A percentile compares a stretch with the other conserved stretches of the same genome.
phyloP scores from a whole-genome alignment of 1,140 invertebrate genomes.

The Drosophila lacertosa region DNA sequence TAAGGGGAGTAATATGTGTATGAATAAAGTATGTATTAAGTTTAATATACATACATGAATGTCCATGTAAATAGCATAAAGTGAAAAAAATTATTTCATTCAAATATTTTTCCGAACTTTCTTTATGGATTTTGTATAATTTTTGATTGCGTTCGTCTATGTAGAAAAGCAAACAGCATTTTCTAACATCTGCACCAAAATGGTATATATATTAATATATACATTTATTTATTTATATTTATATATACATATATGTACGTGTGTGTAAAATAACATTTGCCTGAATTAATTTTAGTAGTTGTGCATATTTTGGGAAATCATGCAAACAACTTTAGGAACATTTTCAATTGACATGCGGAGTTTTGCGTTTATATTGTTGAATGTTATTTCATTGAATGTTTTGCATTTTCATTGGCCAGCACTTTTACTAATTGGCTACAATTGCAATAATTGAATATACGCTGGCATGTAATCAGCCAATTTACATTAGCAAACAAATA shows the following conservation, averaged over 20 bases:
- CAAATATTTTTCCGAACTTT: too few relatives aligned
- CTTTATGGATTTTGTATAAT: too few relatives aligned
- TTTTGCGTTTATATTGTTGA: conserved; percentile 3
- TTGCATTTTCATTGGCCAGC: conserved; percentile 4
- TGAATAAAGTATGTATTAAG: too few relatives aligned
- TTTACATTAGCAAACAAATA: conserved; percentile 42
- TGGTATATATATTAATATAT: background rate
- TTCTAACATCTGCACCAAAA: background rate
- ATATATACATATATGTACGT: background rate
- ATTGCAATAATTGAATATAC: conserved; percentile 11
- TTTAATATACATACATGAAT: too few relatives aligned
- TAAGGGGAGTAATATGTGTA: too few relatives aligned
- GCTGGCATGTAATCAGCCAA: conserved; percentile 51
- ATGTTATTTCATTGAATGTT: background rate
- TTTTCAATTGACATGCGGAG: conserved; percentile 13
- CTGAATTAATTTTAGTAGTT: conserved; percentile 10
- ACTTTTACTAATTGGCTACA: conserved; percentile 48
- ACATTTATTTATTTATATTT: too few relatives aligned
- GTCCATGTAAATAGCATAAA: too few relatives aligned
- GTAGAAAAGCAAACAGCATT: conserved; percentile 9
- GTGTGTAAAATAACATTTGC: conserved; percentile 5
- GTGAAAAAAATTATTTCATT: too few relatives aligned
- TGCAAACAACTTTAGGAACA: conserved; percentile 23
- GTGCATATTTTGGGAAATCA: conserved; percentile 6
- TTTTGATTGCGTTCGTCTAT: background rate